Evolutionary conservation across 2,113 vertebrate species (phyloP), one percentile per base, ranked within the genome.

Genomic region (Apus apus): DNA sequence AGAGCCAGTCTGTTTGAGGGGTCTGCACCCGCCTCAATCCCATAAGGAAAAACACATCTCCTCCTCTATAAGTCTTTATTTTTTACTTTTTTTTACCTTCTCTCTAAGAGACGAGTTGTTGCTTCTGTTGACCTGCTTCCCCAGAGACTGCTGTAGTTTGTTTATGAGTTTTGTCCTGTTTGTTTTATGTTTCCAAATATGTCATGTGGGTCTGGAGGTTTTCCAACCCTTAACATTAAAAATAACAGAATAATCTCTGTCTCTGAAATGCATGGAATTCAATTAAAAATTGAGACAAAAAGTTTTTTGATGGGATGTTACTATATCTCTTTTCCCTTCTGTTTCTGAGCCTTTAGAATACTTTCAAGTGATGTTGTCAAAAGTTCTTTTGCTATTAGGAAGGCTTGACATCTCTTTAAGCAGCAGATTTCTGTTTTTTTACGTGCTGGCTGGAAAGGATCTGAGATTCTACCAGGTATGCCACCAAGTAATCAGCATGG

Each of bases 161-260:
- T 94, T 95, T 95, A 86, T 88, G 46, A 56, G 40, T 61, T 96
- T 93, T 90, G 64, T 93, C 53, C 48, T 88, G 93, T 96, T 96
- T 97, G 73, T 95, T 96, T 96, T 90, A n/a, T 77, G 72, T 92
- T 96, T 94, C 85, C 79, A 94, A 80, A 86, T 60, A 81, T 75
- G 68, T 86, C 88, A 36, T 80, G 85, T 81, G 82, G 87, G 60
- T 77, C 85, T 96, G 92, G 76, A 96, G 27, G 50, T 68, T 85
- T 95, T 89, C 94, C 93, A 96, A 9, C 25, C 11, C 79, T 67
- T 74, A 94, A 23, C 65, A 80, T 90, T 65, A 62, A 90, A 94
- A 95, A 94, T 84, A 96, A 86, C 68, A 53, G 38, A 70, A 64
- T 86, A 80, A 88, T 94, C 85, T 38, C 40, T 75, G 57, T 68